Percentiles rank a stretch among this genome's conserved stretches.
phyloP scores from a whole-genome alignment of 1,140 invertebrate genomes.

The Zaprionus davidi region DNA sequence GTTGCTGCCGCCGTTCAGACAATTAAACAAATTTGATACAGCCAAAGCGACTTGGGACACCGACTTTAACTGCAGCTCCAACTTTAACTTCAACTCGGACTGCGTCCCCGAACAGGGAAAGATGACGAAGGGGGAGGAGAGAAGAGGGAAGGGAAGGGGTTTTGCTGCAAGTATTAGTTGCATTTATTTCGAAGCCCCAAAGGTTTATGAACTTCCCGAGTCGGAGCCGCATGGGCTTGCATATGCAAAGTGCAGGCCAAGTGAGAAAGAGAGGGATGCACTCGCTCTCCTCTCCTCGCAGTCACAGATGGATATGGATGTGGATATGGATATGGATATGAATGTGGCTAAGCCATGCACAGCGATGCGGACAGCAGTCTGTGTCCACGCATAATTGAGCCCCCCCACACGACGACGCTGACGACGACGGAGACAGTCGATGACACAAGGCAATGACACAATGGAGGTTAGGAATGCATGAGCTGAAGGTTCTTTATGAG shows the following conservation, averaged over 20 bases:
- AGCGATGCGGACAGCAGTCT: slow-evolving; percentile 16
- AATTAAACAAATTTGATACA: slow-evolving; percentile 81
- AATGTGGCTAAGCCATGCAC: slow-evolving; percentile 10
- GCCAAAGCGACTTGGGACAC: slow-evolving; percentile 32
- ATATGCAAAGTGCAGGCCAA: slow-evolving; percentile 25
- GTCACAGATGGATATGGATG: slow-evolving; percentile 8
- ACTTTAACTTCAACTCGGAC: neutral
- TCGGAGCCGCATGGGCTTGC: slow-evolving; percentile 26
- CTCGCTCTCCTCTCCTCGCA: neutral
- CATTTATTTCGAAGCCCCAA: slow-evolving; percentile 56
- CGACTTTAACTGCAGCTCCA: neutral
- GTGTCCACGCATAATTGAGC: slow-evolving; percentile 57
- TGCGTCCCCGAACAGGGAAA: neutral
- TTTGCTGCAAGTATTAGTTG: slow-evolving; percentile 50
- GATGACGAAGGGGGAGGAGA: neutral
- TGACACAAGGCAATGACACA: slow-evolving; percentile 35
- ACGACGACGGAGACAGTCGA: slow-evolving; percentile 9
- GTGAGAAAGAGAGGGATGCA: slow-evolving; percentile 1
- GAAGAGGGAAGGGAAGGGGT: neutral
- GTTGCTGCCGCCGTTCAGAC: slow-evolving; percentile 50
- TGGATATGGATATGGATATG: slow-evolving; percentile 26
- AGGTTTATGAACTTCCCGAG: slow-evolving; percentile 71
- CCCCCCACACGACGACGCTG: slow-evolving; percentile 26
- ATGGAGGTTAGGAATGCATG: slow-evolving; percentile 7
- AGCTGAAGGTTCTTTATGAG: neutral